A percentile compares a stretch with the other conserved stretches of the same genome.
phyloP scores from a whole-genome alignment of 2,113 vertebrate species.

The Myotis yumanensis region DNA sequence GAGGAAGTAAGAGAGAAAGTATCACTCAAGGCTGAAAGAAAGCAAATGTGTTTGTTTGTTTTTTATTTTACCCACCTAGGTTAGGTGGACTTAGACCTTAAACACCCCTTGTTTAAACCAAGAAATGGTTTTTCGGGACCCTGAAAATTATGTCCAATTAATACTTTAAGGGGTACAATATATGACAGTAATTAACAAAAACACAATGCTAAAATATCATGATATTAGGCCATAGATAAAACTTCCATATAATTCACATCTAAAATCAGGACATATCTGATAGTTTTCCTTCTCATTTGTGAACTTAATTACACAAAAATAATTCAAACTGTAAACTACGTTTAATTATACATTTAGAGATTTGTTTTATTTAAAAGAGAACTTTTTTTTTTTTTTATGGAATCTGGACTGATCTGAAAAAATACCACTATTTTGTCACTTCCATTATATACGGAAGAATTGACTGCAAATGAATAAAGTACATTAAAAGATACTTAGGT shows the following conservation, averaged over 20 bases:
- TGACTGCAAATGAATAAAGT: neutral
- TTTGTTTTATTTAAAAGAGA: neutral
- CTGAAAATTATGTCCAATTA: neutral
- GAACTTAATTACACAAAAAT: constrained; percentile 31
- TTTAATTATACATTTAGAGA: constrained; percentile 7
- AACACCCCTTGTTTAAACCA: neutral
- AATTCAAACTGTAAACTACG: neutral
- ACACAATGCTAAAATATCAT: constrained; percentile 7
- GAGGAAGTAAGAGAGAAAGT: neutral
- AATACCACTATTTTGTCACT: neutral
- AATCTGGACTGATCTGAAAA: neutral
- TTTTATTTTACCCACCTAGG: neutral
- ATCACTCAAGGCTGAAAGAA: neutral
- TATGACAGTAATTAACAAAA: neutral
- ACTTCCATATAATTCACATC: neutral
- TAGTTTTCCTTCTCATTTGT: constrained; percentile 4
- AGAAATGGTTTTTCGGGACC: neutral
- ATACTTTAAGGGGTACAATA: neutral
- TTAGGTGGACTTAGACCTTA: neutral
- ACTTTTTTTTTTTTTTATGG: neutral
- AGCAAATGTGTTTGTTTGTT: neutral
- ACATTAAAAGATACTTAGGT: neutral
- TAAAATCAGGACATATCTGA: neutral
- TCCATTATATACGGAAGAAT: neutral
- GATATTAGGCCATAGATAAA: neutral